Conservation (phyloP, 2,888 invertebrate species). For the Chironomus tentans region DNA sequence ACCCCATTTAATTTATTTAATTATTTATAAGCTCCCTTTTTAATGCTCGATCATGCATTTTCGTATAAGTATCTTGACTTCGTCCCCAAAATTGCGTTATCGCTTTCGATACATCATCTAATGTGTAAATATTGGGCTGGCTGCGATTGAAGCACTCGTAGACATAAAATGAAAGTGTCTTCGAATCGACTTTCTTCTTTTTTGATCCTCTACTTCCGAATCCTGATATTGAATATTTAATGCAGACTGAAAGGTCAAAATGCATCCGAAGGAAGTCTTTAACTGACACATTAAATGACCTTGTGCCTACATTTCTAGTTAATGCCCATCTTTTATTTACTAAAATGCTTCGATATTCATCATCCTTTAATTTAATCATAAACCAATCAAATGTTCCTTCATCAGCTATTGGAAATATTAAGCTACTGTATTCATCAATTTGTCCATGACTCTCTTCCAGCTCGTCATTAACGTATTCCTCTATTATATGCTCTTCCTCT, state of each 20-base stretch:
- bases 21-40: no score
- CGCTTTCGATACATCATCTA: not conserved
- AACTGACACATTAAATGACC: constrained; percentile 4
- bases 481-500: constrained; percentile 2
- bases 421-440: not conserved
- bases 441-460: not conserved
- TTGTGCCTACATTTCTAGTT: not conserved
- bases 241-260: not conserved
- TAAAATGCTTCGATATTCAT: no score
- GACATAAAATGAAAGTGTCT: not conserved
- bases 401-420: constrained; percentile 13
- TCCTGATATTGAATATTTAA: constrained; percentile 3
- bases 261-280: constrained; percentile 7
- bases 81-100: constrained; percentile 8
- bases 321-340: no score
- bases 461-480: not conserved
- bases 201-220: not conserved
- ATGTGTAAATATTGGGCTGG: not conserved
- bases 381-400: constrained; percentile 22
- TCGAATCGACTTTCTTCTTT: constrained; percentile 7
- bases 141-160: constrained; percentile 6
- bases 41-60: not conserved
- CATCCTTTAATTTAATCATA: not conserved
- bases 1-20: no score
- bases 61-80: not conserved